Evolutionary conservation across 2,113 vertebrate genomes (phyloP).

Genomic region (Tringa solitaria): DNA sequence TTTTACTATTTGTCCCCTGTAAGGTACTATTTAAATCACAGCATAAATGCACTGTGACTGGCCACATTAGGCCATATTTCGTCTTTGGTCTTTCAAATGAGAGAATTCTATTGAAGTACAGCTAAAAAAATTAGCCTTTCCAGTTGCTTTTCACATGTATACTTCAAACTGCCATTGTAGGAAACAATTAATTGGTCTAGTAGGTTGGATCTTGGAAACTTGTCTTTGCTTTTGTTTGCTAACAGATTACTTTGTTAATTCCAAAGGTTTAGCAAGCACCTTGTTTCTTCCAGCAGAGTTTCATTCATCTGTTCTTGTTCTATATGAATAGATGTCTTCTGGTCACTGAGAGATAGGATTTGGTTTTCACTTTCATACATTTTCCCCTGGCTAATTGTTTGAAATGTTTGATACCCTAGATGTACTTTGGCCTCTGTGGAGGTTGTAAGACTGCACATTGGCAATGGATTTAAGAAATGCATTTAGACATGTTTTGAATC

Average conservation of each 20-base stretch:
- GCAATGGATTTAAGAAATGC: not conserved
- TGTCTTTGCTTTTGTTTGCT: conserved; percentile 38
- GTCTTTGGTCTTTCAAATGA: conserved; percentile 14
- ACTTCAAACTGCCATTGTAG: conserved; percentile 25
- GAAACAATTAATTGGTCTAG: conserved; percentile 7
- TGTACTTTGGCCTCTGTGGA: not conserved
- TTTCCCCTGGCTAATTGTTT: not conserved
- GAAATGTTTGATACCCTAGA: not conserved
- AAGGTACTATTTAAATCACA: not conserved
- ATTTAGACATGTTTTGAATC: not conserved
- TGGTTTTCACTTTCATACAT: not conserved
- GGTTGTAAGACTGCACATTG: not conserved
- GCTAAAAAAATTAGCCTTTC: conserved; percentile 37
- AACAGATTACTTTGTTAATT: not conserved
- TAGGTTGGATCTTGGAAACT: conserved; percentile 5
- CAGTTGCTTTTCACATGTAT: not conserved
- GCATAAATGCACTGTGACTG: not conserved
- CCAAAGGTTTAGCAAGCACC: not conserved
- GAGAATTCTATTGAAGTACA: conserved; percentile 10
- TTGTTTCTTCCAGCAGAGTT: not conserved
- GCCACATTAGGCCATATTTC: not conserved
- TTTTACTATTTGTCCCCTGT: not conserved
- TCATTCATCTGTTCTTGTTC: not conserved
- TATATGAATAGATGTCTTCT: not conserved
- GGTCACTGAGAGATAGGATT: not conserved